A percentile compares a stretch with the other conserved stretches of the same genome.
These are phyloP conservation scores for Tychaedon coryphoeus DNA, from an alignment of 2,113 vertebrate genomes.

Conservation along the genomic window DNA sequence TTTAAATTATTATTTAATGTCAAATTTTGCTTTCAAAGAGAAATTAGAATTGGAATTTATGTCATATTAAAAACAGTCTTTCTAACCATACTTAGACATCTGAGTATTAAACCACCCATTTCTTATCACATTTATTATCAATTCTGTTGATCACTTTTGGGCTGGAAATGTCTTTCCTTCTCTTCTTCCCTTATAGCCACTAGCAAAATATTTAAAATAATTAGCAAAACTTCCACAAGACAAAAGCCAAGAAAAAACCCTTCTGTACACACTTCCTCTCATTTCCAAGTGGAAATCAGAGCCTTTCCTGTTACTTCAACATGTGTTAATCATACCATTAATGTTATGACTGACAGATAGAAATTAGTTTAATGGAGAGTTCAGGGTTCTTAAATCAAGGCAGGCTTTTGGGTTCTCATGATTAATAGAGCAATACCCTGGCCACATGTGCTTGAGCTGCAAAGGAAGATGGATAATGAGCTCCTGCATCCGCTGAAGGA, in stretches of 20 bases:
- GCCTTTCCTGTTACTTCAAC: neutral
- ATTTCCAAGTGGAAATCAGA: neutral
- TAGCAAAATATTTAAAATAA: neutral
- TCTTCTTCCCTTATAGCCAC: neutral
- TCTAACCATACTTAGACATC: neutral
- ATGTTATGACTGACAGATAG: constrained; percentile 26
- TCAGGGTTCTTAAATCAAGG: constrained; percentile 54
- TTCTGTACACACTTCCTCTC: neutral
- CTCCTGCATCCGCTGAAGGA: neutral
- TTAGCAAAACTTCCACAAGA: neutral
- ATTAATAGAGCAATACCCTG: constrained; percentile 32
- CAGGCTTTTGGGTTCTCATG: constrained; percentile 45
- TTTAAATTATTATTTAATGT: neutral
- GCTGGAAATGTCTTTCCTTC: neutral
- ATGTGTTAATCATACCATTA: constrained; percentile 31
- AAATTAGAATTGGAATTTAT: neutral
- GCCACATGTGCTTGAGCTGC: neutral
- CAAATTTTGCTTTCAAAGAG: neutral
- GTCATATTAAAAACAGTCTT: neutral
- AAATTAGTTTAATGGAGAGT: constrained; percentile 48
- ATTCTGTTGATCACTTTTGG: neutral
- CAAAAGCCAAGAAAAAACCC: neutral
- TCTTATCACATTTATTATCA: neutral
- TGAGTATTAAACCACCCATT: neutral
- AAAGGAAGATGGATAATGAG: constrained; percentile 33